Percentiles rank a stretch among this genome's conserved stretches.
phyloP scores from a whole-genome alignment of 2,113 vertebrate genomes.

The Perognathus longimembris region DNA sequence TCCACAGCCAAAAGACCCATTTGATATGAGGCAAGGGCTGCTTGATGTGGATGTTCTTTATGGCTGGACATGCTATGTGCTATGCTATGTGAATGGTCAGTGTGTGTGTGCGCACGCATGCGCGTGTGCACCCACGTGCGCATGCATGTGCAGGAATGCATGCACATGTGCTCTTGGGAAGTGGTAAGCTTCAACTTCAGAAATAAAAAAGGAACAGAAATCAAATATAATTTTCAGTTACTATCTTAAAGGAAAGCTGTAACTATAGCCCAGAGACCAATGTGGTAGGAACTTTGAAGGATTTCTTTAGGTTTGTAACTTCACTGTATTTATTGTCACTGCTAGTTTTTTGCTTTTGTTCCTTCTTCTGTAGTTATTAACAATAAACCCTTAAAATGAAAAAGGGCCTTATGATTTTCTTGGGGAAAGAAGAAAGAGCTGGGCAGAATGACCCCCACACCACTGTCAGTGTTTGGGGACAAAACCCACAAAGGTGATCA shows the following conservation, averaged over 20 bases:
- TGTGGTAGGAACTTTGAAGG: conserved; percentile 45
- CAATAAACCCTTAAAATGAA: conserved; percentile 62
- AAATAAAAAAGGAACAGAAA: conserved; percentile 53
- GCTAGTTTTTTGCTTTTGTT: not conserved
- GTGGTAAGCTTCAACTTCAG: not conserved
- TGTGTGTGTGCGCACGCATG: not conserved
- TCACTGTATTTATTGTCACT: conserved; percentile 56
- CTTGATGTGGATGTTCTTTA: not conserved
- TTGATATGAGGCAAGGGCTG: not conserved
- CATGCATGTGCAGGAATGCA: not conserved
- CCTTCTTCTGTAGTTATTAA: conserved; percentile 24
- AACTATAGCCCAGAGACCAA: conserved; percentile 33
- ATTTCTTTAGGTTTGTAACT: conserved; percentile 53
- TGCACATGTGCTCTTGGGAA: too few relatives aligned
- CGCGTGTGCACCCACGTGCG: not conserved
- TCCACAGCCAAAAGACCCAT: not conserved
- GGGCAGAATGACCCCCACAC: not conserved
- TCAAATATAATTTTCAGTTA: conserved; percentile 55
- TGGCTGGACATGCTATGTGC: fast-evolving
- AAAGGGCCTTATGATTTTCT: not conserved
- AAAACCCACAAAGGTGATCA: not conserved
- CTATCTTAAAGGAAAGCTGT: conserved; percentile 24
- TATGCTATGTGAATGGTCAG: not conserved
- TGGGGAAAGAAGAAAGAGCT: conserved; percentile 10
- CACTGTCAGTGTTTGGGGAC: not conserved